Base-by-base conservation (phyloP, 2,797 vertebrate genomes). In the Dipus sagitta region DNA sequence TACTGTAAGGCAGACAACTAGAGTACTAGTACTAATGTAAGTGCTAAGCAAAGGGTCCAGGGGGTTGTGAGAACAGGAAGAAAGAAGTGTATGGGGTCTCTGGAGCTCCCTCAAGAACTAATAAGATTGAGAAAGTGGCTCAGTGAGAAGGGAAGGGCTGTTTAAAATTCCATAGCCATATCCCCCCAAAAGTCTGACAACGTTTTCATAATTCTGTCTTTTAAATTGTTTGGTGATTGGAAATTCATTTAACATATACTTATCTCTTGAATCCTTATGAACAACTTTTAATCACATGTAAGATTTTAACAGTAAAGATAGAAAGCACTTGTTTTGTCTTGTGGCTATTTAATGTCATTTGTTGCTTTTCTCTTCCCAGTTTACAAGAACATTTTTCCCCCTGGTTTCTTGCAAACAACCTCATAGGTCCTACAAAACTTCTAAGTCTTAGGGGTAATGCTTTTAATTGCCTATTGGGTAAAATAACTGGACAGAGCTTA, bases 331-430 rank as follows among this genome's bases (percentile, higher is more conserved):
- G 9, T 74, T 90, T 93, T 24, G 52, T 84, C 90, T 74, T 75
- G 23, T 84, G 65, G 81, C 3, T 87, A 94, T 67, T 89, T 95
- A 74, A 88, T 62, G 78, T 38, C 28, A 81, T 84, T 90, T 94
- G 34, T 90, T 94, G 34, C 8, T 95, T 74, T 86, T 71, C 71
- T 92, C 79, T 80, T 84, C 60, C 42, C 74, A 75, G 86, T 71
- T 82, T 93, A 20, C 23, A 91, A 52, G 23, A 80, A 18, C 15
- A 54, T 52, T 52, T 42, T 47, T 15, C 5, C 9, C 28, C 47
- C 42, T 2, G 12, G 21, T 60, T 67, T 88, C 84, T n/a, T 21
- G 20, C 54, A 88, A 86, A 80, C 28, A 81, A 79, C 81, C 58
- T 68, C 60, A 64, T 5, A 88, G 64, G 38, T 86, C 60, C 30